phyloP scores from a whole-genome alignment of 2,113 vertebrate species.

The Sterna hirundo region DNA sequence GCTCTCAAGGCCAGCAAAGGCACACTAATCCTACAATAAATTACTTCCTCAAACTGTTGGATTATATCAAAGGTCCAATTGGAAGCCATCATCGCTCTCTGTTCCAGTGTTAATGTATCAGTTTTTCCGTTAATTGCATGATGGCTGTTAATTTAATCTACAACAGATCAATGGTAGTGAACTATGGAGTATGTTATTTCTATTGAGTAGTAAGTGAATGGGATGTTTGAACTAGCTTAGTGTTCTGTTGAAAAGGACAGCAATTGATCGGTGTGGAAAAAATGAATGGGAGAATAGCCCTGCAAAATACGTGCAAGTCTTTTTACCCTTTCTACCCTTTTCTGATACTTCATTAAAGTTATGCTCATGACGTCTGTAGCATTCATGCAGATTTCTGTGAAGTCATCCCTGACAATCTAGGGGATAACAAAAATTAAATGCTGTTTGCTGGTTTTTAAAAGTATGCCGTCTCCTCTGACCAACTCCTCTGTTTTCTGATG shows the following conservation, averaged over 20 bases:
- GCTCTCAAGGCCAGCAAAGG: neutral
- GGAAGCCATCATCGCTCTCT: neutral
- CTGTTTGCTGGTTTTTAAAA: neutral
- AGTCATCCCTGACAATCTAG: neutral
- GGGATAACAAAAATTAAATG: neutral
- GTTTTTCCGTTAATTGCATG: slow-evolving; percentile 24
- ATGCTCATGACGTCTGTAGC: neutral
- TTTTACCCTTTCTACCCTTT: neutral
- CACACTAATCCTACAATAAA: neutral
- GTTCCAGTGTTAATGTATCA: neutral
- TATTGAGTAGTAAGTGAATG: slow-evolving; percentile 2
- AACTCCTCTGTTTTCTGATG: neutral
- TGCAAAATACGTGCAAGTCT: neutral
- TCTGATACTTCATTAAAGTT: neutral
- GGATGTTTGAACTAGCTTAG: neutral
- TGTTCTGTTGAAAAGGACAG: slow-evolving; percentile 9
- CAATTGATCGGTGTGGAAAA: neutral
- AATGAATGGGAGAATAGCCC: neutral
- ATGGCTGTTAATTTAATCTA: slow-evolving; percentile 39
- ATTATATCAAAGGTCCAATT: neutral
- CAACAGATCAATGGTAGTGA: slow-evolving; percentile 33
- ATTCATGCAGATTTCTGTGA: neutral
- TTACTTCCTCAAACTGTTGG: neutral
- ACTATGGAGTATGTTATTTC: neutral
- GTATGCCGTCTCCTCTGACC: neutral